These are phyloP conservation scores for Mus pahari DNA, from an alignment of 2,113 vertebrate species.

Conservation along the genomic window DNA sequence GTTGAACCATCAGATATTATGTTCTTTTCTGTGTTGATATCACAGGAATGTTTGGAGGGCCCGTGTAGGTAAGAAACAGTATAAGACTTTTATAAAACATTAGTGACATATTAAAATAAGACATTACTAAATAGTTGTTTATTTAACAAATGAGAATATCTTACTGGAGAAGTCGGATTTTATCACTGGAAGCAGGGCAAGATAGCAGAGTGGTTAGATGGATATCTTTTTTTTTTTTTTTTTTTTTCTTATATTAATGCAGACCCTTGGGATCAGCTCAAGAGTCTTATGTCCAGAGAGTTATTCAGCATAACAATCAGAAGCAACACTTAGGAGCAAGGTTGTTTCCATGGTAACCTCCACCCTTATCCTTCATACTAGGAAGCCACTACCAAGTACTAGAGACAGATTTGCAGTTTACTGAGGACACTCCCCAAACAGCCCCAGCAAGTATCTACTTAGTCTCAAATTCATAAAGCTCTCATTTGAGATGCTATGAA, in stretches of 20 bases:
- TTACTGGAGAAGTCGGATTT: not conserved
- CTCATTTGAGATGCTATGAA: not conserved
- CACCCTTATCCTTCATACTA: not conserved
- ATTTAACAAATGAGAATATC: not conserved
- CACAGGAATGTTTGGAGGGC: not conserved
- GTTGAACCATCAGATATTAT: not conserved
- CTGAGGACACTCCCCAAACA: not conserved
- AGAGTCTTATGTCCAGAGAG: not conserved
- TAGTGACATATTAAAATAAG: not conserved
- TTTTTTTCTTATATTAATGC: not conserved
- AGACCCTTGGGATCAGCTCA: not conserved
- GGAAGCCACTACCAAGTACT: not conserved
- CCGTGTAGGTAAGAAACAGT: not conserved
- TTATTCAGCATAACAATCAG: not conserved
- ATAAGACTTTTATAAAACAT: not conserved
- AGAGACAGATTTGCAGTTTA: not conserved
- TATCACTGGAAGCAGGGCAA: not conserved
- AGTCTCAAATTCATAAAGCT: not conserved
- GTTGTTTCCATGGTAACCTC: conserved; percentile 12
- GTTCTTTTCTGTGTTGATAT: not conserved
- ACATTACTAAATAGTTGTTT: not conserved
- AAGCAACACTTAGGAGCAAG: not conserved
- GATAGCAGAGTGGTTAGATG: not conserved
- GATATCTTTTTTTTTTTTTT: too few relatives aligned
- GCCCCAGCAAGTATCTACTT: not conserved